Conservation (phyloP, 2,797 vertebrate genomes). For the Rhinichthys osculus region DNA sequence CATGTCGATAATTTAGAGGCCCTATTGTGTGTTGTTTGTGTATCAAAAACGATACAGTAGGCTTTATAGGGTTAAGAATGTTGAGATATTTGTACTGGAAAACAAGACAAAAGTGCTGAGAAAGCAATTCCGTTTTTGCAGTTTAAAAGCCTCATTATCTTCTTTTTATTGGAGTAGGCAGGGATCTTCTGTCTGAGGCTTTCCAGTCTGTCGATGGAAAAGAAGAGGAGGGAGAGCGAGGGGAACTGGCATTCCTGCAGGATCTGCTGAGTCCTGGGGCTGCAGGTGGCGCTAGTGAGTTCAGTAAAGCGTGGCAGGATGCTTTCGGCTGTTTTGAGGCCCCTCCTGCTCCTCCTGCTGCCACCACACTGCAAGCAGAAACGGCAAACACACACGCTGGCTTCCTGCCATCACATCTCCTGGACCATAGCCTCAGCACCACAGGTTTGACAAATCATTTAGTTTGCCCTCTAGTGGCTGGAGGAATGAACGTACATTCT, state of each 20-base stretch:
- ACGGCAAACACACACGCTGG: conserved; percentile 59
- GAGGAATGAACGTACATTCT: neutral
- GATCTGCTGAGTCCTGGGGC: conserved; percentile 76
- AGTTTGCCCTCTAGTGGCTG: conserved; percentile 51
- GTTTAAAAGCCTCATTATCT: neutral
- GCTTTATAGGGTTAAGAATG: neutral
- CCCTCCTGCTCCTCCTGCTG: conserved; percentile 35
- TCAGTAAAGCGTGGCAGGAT: conserved; percentile 77
- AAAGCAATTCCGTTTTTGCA: neutral
- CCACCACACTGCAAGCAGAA: conserved; percentile 1
- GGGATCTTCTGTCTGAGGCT: conserved; percentile 66
- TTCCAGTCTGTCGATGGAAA: conserved; percentile 62
- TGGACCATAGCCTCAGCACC: conserved; percentile 84
- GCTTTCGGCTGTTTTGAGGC: conserved; percentile 74
- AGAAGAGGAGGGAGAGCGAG: conserved; percentile 76
- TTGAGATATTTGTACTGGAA: neutral
- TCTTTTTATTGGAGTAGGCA: conserved; percentile 20
- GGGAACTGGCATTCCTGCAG: conserved; percentile 85
- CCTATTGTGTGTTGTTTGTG: neutral
- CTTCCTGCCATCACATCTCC: conserved; percentile 87
- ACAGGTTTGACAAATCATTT: conserved; percentile 67
- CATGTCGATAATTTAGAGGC: neutral
- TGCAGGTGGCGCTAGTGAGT: conserved; percentile 71
- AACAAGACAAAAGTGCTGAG: neutral
- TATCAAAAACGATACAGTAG: neutral